phyloP scores from a whole-genome alignment of 2,888 invertebrate species.

The Pollenia amentaria region DNA sequence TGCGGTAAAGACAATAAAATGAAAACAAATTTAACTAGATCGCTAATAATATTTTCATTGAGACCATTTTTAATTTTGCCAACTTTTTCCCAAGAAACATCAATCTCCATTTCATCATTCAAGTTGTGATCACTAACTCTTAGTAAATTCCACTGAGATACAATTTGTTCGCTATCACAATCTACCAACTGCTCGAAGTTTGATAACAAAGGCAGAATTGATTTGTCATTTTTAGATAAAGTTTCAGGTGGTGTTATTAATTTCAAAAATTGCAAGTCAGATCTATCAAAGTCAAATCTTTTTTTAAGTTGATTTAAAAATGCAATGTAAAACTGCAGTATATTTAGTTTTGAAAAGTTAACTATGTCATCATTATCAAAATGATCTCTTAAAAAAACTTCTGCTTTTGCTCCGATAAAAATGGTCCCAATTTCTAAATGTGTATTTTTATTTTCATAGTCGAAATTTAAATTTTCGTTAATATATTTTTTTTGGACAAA shows the following conservation, averaged over 20 bases:
- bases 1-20: constrained; percentile 43
- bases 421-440: constrained; percentile 4
- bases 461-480: constrained; percentile 14
- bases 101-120: constrained; percentile 22
- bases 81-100: constrained; percentile 26
- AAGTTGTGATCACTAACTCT: constrained; percentile 25
- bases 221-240: constrained; percentile 14
- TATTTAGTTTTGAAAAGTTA: constrained; percentile 9
- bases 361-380: constrained; percentile 25
- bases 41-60: too few relatives aligned
- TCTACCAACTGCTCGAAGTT: constrained; percentile 16
- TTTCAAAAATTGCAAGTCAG: constrained; percentile 12
- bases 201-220: constrained; percentile 32
- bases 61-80: not conserved
- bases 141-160: constrained; percentile 14
- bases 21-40: too few relatives aligned
- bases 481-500: constrained; percentile 21
- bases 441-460: constrained; percentile 1
- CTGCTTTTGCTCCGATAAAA: constrained; percentile 51
- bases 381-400: constrained; percentile 12
- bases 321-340: constrained; percentile 41
- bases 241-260: constrained; percentile 6
- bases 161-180: constrained; percentile 11
- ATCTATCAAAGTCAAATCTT: constrained; percentile 49
- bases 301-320: constrained; percentile 25